Base-by-base conservation (phyloP, 2,113 vertebrate species). In the Puntigrus tetrazona region DNA sequence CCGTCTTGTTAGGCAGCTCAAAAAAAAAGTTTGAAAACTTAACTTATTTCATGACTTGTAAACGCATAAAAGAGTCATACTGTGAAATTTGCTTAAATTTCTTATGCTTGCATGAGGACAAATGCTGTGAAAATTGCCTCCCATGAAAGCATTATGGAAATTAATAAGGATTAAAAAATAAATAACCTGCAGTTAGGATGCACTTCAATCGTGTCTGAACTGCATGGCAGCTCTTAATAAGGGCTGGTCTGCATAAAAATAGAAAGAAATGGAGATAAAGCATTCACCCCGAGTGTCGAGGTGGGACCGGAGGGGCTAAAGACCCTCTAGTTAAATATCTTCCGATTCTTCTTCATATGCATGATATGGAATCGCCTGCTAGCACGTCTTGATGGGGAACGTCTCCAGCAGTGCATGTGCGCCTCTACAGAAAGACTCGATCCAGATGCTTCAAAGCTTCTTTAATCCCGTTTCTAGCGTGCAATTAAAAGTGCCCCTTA, bases 381-480 rank as follows among this genome's bases (percentile, higher is more conserved):
- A 25, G 69, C 9, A 27, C 5, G 31, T 25, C 22, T 41, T 45
- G 7, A 43, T 29, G 13, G 43, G 25, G 57, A 65, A 69, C 16
- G 65, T 76, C 63, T 69, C 36, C 50, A 63, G 55, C 50, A 11
- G 50, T 73, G 2, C 16, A 34, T 22, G 43, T 77, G 77, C 65
- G 29, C 34, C 85, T 89, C 75, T 70, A 59, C 70, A 91, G 90
- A 57, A 80, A 90, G 87, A 81, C 92, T 91, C 91, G 70, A 92
- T 91, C 84, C 52, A 50, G 6, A 3, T 67, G 81, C 88, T 91
- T 90, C 87, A 92, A 92, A 92, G 88, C 5, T 1, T 87, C 89
- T 92, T 92, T 91, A 91, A 93, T 91, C 89, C 88, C 81, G 59
- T 90, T 91, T 88, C 88, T 88, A 81, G 86, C 86, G 86, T 90